phyloP scores from a whole-genome alignment of 2,113 vertebrate genomes.

The Pyxicephalus adspersus region DNA sequence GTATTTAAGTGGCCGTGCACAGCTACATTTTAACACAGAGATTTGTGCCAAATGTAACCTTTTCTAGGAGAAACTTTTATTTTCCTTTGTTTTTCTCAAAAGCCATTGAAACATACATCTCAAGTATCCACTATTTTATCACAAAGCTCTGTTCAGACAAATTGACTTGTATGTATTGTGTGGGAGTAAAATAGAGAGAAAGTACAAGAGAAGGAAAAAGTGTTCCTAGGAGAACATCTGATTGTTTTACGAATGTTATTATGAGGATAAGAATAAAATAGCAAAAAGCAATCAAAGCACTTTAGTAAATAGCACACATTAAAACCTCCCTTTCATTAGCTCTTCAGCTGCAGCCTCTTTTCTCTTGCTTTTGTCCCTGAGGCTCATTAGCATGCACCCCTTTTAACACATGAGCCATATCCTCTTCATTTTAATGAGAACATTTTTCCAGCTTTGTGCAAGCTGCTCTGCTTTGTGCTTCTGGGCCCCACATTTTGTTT shows the following conservation, averaged over 20 bases:
- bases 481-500: slow-evolving; percentile 1
- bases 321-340: slow-evolving; percentile 23
- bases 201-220: not conserved
- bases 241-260: slow-evolving; percentile 23
- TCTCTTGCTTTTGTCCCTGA: slow-evolving; percentile 20
- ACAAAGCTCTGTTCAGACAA: slow-evolving; percentile 11
- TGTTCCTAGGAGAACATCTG: slow-evolving; percentile 10
- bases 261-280: slow-evolving; percentile 26
- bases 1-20: not conserved
- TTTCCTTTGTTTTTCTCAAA: slow-evolving; percentile 31
- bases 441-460: slow-evolving; percentile 33
- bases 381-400: slow-evolving; percentile 24
- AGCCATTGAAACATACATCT: not conserved
- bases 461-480: slow-evolving; percentile 34
- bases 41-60: slow-evolving; percentile 18
- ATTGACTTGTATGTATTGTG: slow-evolving; percentile 8
- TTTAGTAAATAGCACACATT: slow-evolving; percentile 41
- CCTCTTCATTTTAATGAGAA: slow-evolving; percentile 23
- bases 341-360: slow-evolving; percentile 4
- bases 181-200: slow-evolving; percentile 23
- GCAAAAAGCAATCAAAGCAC: slow-evolving; percentile 34
- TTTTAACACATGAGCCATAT: slow-evolving; percentile 4
- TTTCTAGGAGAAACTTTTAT: slow-evolving; percentile 6
- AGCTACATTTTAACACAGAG: slow-evolving; percentile 1
- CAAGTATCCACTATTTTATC: slow-evolving; percentile 29